Conservation (phyloP, 2,797 vertebrate species). For the Arrhamphus sclerolepis region DNA sequence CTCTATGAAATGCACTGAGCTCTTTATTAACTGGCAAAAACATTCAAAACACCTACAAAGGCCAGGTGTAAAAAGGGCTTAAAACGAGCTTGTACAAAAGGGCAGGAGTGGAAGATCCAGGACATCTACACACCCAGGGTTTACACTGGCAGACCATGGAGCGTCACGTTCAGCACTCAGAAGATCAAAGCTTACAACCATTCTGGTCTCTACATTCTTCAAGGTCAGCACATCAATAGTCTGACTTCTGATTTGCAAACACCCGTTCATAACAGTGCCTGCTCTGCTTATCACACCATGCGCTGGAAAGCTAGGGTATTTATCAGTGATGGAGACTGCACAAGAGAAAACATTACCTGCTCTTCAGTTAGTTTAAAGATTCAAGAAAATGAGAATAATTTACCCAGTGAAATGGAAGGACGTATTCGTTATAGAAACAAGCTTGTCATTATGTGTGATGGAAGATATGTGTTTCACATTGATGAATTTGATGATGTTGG, state of each 20-base stretch:
- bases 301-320: slow-evolving; percentile 53
- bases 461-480: slow-evolving; percentile 45
- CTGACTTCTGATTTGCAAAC: slow-evolving; percentile 55
- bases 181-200: not conserved
- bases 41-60: too few relatives aligned
- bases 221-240: not conserved
- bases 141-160: slow-evolving; percentile 66
- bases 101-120: too few relatives aligned
- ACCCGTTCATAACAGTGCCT: slow-evolving; percentile 45
- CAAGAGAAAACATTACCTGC: slow-evolving; percentile 16
- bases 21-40: too few relatives aligned
- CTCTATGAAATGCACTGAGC: too few relatives aligned
- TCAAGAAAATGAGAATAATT: slow-evolving; percentile 11
- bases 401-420: slow-evolving; percentile 7
- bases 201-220: not conserved
- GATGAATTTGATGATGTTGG: slow-evolving; percentile 26
- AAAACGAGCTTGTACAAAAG: too few relatives aligned
- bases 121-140: slow-evolving; percentile 46
- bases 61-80: too few relatives aligned
- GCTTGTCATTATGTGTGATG: slow-evolving; percentile 51
- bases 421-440: slow-evolving; percentile 60
- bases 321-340: slow-evolving; percentile 37
- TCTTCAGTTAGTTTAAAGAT: slow-evolving; percentile 30
- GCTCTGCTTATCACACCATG: slow-evolving; percentile 18
- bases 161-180: slow-evolving; percentile 24